A percentile compares a stretch with the other conserved stretches of the same genome.
These are phyloP conservation scores for Bambusicola thoracicus DNA, from an alignment of 2,113 vertebrate species.

Conservation along the genomic window DNA sequence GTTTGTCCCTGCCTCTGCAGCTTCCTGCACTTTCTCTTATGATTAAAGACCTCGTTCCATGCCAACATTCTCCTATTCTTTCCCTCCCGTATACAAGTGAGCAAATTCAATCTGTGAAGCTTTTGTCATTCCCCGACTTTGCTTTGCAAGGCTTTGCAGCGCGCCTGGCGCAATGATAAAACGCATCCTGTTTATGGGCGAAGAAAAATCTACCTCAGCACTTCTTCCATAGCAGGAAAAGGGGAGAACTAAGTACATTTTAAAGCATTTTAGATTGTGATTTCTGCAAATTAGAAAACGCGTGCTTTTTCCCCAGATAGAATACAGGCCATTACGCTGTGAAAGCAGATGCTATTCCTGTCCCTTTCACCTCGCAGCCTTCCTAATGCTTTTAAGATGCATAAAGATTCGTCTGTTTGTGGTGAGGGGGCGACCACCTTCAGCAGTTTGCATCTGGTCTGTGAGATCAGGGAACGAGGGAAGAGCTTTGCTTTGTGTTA, in stretches of 20 bases:
- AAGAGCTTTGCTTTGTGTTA: neutral
- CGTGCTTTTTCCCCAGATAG: neutral
- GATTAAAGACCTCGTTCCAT: neutral
- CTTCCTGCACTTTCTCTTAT: neutral
- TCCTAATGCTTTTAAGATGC: neutral
- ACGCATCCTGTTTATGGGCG: neutral
- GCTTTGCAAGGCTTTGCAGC: neutral
- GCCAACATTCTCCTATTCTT: neutral
- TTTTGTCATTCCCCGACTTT: neutral
- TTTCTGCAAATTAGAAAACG: constrained; percentile 6
- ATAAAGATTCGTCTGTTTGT: neutral
- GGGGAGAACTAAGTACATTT: neutral
- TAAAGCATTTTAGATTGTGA: neutral
- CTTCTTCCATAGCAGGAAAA: neutral
- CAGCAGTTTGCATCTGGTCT: neutral
- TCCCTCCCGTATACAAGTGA: neutral
- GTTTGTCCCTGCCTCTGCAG: neutral
- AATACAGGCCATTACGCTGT: constrained; percentile 13
- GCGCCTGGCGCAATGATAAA: neutral
- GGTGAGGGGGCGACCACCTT: neutral
- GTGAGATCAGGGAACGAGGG: neutral
- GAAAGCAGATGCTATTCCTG: constrained; percentile 33
- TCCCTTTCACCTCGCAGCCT: neutral
- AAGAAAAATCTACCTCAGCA: constrained; percentile 42
- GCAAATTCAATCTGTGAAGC: neutral